Base-by-base conservation (phyloP, 30 jellyfish, hydroid and myxozoan genomes). In the Morbakka virulenta region DNA sequence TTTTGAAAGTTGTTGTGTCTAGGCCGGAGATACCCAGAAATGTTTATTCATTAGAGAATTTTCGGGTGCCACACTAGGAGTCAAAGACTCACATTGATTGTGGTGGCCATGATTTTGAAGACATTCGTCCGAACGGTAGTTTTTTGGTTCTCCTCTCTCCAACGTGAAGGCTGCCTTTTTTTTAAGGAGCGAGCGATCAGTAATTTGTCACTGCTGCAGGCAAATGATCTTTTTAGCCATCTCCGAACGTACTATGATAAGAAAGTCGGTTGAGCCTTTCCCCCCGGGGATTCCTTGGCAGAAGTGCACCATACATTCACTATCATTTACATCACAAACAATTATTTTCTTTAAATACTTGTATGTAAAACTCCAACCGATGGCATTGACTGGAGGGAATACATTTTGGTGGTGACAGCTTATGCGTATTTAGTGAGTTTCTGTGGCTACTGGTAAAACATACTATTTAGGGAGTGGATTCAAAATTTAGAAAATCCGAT, bases 391-490 rank as follows among this genome's bases (percentile, higher is more conserved):
- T 21, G 77, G 28, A 62, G 68, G 74, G 14, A 63, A 67, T 62
- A 47, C 77, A 64, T 73, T 74, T 76, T 83, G 84, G 48, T 85
- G 95, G 30, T 31, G 33, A 49, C 79, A 21, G 50, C 95, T 75
- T 41, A 85, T 87, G 64, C 94, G 67, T 50, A 76, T 92, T 35
- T 80, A 85, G 62, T 77, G 95, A 27, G 95, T 76, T 31, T 91
- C 95, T 6, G 85, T 52, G 25, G 83, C 32, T 23, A 78, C 91
- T 4, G 87, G 64, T 20, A 85, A 47, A 23, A 76, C 69, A 67
- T 92, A 84, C 93, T 86, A 84, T 67, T 84, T 75, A 12, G 95
- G 94, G 64, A 91, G 30, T 47, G 66, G 25, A 24, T 77, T 64
- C 93, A 84, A 51, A 76, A 85, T 63, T 67, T 67, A 28, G 94